Base-by-base conservation (phyloP, 64 coral and sea anemone species). In the Astreopora myriophthalma region DNA sequence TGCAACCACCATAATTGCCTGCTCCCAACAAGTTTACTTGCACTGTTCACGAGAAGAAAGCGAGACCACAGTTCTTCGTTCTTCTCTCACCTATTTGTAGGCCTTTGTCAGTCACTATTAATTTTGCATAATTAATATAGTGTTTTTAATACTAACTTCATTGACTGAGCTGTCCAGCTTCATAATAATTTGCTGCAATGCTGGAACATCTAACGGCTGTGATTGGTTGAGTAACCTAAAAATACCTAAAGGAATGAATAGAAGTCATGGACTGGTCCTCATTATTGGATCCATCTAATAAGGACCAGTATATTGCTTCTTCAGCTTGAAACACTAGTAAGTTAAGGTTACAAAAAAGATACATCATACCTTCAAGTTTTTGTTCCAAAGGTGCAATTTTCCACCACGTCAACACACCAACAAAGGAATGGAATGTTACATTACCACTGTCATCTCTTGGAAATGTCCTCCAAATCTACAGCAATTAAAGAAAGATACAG, bases 391-490 rank as follows among this genome's bases (percentile, higher is more conserved):
- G 75, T 37, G 86, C 73, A 29, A 65, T 86, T 79, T 90, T 67
- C 95, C 95, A 96, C 95, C 95, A 96, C 48, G 73, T 86, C 12
- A 93, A 62, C 9, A 80, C 88, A 67, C 95, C 95, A 60, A 74
- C 69, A 63, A 96, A 90, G 63, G 95, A 63, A 3, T 33, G 73
- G n/a, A 96, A 96, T 34, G 79, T 93, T 27, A 96, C 79, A 73
- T 82, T 93, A 2, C 95, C 95, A 96, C 87, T 87, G 7, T 93
- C 40, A 61, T 93, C 81, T 62, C 73, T 96, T 51, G 95, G 95
- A 33, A 96, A 71, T 35, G 95, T 96, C 10, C 85, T 93, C 95
- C 86, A 96, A 13, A 96, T 57, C 95, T 81, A 62, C 48, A 31
- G 11, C 13, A 14, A 2, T 13, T 29, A 44, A 79, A 49, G 27